Conservation (phyloP, 1,140 invertebrate species). For the Lucilia sericata region DNA sequence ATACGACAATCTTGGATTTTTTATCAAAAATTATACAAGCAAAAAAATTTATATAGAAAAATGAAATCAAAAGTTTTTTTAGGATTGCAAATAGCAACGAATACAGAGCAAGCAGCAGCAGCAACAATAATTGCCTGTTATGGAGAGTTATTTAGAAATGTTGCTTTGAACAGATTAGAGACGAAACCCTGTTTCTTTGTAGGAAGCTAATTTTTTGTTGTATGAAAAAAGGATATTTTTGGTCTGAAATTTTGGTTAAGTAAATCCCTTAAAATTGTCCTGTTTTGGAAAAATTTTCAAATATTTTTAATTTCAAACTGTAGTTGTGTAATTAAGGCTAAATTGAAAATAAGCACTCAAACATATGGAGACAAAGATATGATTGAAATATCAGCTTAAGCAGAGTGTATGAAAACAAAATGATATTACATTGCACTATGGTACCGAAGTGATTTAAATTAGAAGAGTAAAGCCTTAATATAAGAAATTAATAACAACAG, state of each 20-base stretch:
- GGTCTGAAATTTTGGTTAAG: no score
- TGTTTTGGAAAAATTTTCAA: no score
- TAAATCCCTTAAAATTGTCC: no score
- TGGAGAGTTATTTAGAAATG: neutral
- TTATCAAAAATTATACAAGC: neutral
- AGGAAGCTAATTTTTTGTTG: no score
- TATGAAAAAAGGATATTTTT: no score
- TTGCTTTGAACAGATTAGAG: neutral
- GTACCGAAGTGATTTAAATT: neutral
- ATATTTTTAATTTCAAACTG: no score
- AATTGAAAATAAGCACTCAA: neutral
- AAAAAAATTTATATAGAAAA: neutral
- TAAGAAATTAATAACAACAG: no score
- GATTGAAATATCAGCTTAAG: neutral
- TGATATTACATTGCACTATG: no score
- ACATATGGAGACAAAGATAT: neutral
- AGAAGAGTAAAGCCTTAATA: no score
- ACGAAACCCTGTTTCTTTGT: no score
- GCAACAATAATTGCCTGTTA: neutral
- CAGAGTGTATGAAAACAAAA: neutral
- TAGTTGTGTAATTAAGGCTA: no score
- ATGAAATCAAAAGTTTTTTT: constrained; percentile 21
- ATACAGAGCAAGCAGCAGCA: neutral
- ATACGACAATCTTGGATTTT: constrained; percentile 24
- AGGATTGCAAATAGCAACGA: neutral